A percentile compares a stretch with the other conserved stretches of the same genome.
Evolutionary conservation across 2,113 vertebrate species (phyloP).

Genomic region (Myanophis thanlyinensis): DNA sequence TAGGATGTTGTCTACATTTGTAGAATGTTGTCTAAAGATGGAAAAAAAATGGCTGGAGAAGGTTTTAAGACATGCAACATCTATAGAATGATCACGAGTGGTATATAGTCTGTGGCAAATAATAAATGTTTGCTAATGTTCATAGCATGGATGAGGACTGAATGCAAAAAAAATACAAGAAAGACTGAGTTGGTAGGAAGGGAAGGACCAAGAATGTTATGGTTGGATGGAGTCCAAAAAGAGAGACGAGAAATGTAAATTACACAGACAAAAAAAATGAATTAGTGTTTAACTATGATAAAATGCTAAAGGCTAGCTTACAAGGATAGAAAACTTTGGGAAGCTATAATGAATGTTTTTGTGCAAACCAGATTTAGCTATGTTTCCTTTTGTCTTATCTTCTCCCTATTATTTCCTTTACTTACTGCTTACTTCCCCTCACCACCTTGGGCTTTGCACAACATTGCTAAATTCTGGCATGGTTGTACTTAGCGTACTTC

Average conservation of each 20-base stretch:
- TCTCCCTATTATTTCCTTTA: neutral
- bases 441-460: neutral
- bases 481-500: neutral
- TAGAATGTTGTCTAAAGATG: neutral
- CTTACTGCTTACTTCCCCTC: neutral
- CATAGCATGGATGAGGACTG: neutral
- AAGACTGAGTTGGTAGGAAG: neutral
- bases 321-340: neutral
- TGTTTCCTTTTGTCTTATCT: neutral
- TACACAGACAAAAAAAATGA: neutral
- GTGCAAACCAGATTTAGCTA: neutral
- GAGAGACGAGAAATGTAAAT: neutral
- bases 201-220: neutral
- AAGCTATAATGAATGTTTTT: neutral
- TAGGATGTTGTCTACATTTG: neutral
- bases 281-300: neutral
- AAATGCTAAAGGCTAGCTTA: neutral
- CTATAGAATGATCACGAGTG: neutral
- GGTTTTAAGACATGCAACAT: neutral
- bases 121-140: neutral
- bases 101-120: neutral
- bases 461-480: neutral
- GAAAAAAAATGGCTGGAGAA: neutral
- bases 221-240: neutral
- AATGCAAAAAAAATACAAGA: neutral